phyloP scores from a whole-genome alignment of 2,888 invertebrate genomes.

The Perdita meconis region DNA sequence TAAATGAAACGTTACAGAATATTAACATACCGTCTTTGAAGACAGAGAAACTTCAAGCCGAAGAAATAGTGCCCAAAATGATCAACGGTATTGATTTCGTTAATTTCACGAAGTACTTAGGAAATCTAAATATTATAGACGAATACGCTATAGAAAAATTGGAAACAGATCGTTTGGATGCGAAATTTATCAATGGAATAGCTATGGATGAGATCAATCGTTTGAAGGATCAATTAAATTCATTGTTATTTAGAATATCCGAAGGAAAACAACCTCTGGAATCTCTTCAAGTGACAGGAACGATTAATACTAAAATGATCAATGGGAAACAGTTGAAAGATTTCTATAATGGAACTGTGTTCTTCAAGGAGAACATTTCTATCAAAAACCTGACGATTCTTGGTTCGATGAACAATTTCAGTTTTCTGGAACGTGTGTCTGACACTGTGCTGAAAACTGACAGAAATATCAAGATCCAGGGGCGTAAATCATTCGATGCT shows the following conservation, averaged over 20 bases:
- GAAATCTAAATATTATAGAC: slow-evolving; percentile 57
- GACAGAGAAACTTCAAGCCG: slow-evolving; percentile 83
- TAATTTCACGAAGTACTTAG: slow-evolving; percentile 56
- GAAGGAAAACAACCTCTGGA: slow-evolving; percentile 60
- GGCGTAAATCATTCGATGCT: slow-evolving; percentile 65
- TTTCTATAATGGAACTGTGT: slow-evolving; percentile 61
- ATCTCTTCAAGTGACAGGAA: slow-evolving; percentile 71
- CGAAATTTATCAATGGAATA: slow-evolving; percentile 65
- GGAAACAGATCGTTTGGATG: slow-evolving; percentile 55
- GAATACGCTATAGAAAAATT: slow-evolving; percentile 63
- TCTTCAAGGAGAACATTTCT: slow-evolving; percentile 62
- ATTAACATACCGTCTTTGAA: slow-evolving; percentile 84
- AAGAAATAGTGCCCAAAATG: slow-evolving; percentile 60
- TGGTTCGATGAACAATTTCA: slow-evolving; percentile 67
- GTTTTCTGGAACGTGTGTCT: slow-evolving; percentile 65
- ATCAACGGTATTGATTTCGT: slow-evolving; percentile 66
- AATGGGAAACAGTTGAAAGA: slow-evolving; percentile 66
- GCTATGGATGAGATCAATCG: slow-evolving; percentile 58
- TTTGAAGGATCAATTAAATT: slow-evolving; percentile 37
- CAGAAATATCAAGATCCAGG: slow-evolving; percentile 60
- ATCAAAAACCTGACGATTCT: slow-evolving; percentile 68
- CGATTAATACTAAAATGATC: slow-evolving; percentile 76
- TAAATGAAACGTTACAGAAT: slow-evolving; percentile 82
- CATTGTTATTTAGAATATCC: slow-evolving; percentile 53
- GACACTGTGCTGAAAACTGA: slow-evolving; percentile 74